Evolutionary conservation across 2,888 invertebrate genomes (phyloP), one percentile per base, ranked within the genome.

Genomic region (Torymus tubicola): DNA sequence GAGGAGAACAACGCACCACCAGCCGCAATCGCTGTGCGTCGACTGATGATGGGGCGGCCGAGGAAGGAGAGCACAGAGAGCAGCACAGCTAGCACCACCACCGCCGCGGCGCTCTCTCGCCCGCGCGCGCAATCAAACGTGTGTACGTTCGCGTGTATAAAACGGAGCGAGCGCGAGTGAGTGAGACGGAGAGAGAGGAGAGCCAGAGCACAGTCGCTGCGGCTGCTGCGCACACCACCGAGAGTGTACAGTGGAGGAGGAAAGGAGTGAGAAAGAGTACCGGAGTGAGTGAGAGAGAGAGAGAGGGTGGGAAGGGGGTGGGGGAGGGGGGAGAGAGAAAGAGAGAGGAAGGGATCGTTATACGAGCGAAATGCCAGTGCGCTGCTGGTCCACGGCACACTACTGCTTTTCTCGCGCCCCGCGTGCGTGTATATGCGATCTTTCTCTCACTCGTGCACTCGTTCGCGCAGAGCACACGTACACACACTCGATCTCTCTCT

Each of bases 311-410:
- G n/a, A n/a, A n/a, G n/a, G n/a, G n/a, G n/a, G n/a, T n/a, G n/a
- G n/a, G n/a, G n/a, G n/a, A 55, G 4, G 21, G 21, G 21, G 42
- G 4, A 53, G 61, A 61, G 42, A 60, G 18, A 31, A 21, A 24
- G 57, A 63, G 85, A 83, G 83, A 65, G 87, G 86, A 88, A 86
- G 87, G 87, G 86, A 89, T 90, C 89, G 90, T 89, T 89, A 90
- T 71, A 18, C 88, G 88, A 71, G 75, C 70, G 71, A 73, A 73
- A 89, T 69, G 88, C 90, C 90, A 90, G 90, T 90, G 90, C 93
- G 92, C 91, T 93, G 93, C 92, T 93, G 93, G 93, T 93, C 93
- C 93, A 93, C 93, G 93, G 93, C 93, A 93, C 93, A 93, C 93
- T 93, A 93, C 93, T 93, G 94, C 93, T 92, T 92, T 91, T 92